Percentiles rank a stretch among this genome's conserved stretches.
These are phyloP conservation scores for Tribolium castaneum DNA, from an alignment of 1,140 invertebrate species.

Conservation along the genomic window DNA sequence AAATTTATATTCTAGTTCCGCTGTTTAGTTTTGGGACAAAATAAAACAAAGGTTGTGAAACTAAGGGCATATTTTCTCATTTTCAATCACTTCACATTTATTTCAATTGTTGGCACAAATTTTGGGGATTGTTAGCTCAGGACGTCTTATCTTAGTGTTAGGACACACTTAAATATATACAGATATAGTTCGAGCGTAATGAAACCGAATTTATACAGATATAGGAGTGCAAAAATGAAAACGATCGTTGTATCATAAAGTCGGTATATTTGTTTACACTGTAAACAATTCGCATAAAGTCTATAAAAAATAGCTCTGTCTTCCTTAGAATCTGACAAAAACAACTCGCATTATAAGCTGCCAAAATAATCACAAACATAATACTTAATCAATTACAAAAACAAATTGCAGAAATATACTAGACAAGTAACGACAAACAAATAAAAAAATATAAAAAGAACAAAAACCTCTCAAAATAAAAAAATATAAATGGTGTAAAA, in stretches of 20 bases:
- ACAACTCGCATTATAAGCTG: neutral
- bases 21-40: no score
- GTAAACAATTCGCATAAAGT: neutral
- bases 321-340: neutral
- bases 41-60: no score
- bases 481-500: constrained; percentile 15
- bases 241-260: neutral
- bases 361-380: neutral
- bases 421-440: neutral
- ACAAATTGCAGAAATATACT: neutral
- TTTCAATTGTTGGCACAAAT: neutral
- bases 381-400: constrained; percentile 22
- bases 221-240: neutral
- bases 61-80: no score
- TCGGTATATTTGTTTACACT: constrained; percentile 8
- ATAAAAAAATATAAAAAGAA: constrained; percentile 28
- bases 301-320: neutral
- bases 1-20: no score
- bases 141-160: neutral
- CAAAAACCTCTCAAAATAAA: constrained; percentile 4
- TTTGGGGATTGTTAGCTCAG: neutral
- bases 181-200: constrained; percentile 5
- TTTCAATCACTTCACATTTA: neutral
- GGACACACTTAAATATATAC: constrained; percentile 14
- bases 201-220: constrained; percentile 20